A percentile compares a stretch with the other conserved stretches of the same genome.
Conservation (phyloP, 2,888 invertebrate genomes). For the Tetheella fluctuosa region DNA sequence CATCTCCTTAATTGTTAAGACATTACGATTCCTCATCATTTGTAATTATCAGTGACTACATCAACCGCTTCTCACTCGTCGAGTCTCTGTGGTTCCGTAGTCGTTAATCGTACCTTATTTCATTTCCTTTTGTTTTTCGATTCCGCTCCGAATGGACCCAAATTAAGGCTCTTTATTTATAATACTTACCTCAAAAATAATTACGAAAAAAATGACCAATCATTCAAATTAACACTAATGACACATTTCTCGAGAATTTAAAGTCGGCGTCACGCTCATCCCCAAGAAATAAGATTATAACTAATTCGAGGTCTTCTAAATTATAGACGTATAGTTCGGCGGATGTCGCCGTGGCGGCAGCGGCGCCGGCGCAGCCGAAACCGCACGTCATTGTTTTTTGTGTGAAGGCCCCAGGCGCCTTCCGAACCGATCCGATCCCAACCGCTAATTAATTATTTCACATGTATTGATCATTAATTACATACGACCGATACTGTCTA, state of each 20-base stretch:
- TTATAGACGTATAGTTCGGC: slow-evolving; percentile 76
- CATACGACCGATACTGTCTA: slow-evolving; percentile 63
- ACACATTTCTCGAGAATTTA: slow-evolving; percentile 74
- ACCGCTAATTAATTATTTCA: slow-evolving; percentile 83
- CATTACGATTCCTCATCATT: slow-evolving; percentile 59
- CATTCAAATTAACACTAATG: slow-evolving; percentile 80
- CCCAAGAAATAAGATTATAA: slow-evolving; percentile 75
- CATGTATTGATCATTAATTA: slow-evolving; percentile 84
- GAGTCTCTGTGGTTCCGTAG: slow-evolving; percentile 49
- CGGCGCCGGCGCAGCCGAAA: slow-evolving; percentile 77
- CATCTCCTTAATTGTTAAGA: slow-evolving; percentile 63
- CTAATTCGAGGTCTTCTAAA: slow-evolving; percentile 82
- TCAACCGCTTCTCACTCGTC: slow-evolving; percentile 42
- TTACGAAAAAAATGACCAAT: slow-evolving; percentile 63
- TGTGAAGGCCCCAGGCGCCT: slow-evolving; percentile 70
- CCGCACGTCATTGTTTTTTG: slow-evolving; percentile 84
- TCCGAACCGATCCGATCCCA: slow-evolving; percentile 64
- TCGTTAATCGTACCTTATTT: slow-evolving; percentile 48
- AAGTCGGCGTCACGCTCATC: slow-evolving; percentile 79
- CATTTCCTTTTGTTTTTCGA: slow-evolving; percentile 44
- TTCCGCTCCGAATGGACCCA: slow-evolving; percentile 19
- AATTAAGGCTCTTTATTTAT: slow-evolving; percentile 44
- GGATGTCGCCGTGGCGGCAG: slow-evolving; percentile 75
- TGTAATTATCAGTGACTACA: slow-evolving; percentile 63
- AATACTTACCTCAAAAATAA: slow-evolving; percentile 49